These are phyloP conservation scores for Myotis vivesi DNA, from an alignment of 2,797 vertebrate species.

Conservation along the genomic window DNA sequence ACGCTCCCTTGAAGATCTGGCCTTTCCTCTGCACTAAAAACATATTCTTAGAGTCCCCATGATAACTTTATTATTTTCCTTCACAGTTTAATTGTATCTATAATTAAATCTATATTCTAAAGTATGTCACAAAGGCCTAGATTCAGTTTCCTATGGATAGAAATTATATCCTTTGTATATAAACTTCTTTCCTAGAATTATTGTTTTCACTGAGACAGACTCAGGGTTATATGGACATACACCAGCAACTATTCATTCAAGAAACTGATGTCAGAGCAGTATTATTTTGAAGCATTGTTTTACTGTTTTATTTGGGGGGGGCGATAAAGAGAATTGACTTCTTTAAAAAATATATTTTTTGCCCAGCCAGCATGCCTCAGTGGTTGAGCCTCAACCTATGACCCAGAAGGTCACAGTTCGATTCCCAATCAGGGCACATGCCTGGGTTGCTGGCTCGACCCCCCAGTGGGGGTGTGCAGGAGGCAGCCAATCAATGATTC, in stretches of 20 bases:
- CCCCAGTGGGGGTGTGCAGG: too few species aligned
- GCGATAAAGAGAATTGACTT: background rate
- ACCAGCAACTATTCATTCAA: background rate
- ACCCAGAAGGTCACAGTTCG: too few species aligned
- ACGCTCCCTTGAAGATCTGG: constrained; percentile 32
- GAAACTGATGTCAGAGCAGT: background rate
- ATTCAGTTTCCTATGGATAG: background rate
- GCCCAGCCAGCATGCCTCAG: too few species aligned
- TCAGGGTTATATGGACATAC: background rate
- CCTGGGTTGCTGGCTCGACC: too few species aligned
- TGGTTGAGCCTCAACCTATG: too few species aligned
- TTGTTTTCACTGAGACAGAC: constrained; percentile 21
- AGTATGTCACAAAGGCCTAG: background rate
- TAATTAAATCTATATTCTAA: background rate
- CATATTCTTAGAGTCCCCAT: background rate
- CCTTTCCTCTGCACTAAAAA: background rate
- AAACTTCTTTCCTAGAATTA: constrained; percentile 24
- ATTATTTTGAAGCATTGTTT: constrained; percentile 14
- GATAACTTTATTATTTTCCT: constrained; percentile 6
- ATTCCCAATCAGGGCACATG: too few species aligned
- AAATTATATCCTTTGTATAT: background rate
- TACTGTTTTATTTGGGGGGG: background rate
- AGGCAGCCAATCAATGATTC: too few species aligned
- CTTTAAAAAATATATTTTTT: background rate
- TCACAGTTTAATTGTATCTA: background rate